phyloP scores from a whole-genome alignment of 2,797 vertebrate genomes.

The Catostomus latipinnis region DNA sequence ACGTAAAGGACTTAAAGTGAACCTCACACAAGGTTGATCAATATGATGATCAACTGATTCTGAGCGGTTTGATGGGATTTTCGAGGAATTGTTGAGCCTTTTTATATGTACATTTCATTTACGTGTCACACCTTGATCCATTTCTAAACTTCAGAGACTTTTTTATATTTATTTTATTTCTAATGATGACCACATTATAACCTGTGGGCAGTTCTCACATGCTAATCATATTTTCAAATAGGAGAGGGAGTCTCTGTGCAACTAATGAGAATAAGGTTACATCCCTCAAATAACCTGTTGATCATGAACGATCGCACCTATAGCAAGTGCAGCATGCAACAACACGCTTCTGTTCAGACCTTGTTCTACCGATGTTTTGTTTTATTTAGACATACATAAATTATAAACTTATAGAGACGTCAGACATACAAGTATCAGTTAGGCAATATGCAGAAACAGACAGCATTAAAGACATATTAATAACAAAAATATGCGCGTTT shows the following conservation, averaged over 20 bases:
- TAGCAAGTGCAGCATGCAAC: too few relatives aligned
- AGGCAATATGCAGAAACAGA: constrained; percentile 11
- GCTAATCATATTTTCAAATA: constrained; percentile 26
- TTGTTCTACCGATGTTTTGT: background rate
- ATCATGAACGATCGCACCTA: too few relatives aligned
- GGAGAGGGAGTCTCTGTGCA: background rate
- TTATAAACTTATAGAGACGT: background rate
- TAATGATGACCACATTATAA: background rate
- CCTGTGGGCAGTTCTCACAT: background rate
- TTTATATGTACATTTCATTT: constrained; percentile 10
- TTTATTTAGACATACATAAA: constrained; percentile 19
- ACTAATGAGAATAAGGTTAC: too few relatives aligned
- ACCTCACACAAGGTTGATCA: background rate
- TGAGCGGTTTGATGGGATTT: constrained; percentile 3
- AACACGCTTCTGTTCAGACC: too few relatives aligned
- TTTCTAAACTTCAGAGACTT: too few relatives aligned
- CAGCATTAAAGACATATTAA: constrained; percentile 43
- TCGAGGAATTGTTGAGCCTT: background rate
- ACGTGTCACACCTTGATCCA: background rate
- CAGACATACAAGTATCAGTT: too few relatives aligned
- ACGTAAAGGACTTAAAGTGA: background rate
- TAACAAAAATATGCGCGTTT: constrained; percentile 46
- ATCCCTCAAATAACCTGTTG: too few relatives aligned
- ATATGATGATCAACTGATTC: background rate
- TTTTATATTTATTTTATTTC: background rate